phyloP scores from a whole-genome alignment of 2,113 vertebrate genomes.

The Gasterosteus nipponicus region DNA sequence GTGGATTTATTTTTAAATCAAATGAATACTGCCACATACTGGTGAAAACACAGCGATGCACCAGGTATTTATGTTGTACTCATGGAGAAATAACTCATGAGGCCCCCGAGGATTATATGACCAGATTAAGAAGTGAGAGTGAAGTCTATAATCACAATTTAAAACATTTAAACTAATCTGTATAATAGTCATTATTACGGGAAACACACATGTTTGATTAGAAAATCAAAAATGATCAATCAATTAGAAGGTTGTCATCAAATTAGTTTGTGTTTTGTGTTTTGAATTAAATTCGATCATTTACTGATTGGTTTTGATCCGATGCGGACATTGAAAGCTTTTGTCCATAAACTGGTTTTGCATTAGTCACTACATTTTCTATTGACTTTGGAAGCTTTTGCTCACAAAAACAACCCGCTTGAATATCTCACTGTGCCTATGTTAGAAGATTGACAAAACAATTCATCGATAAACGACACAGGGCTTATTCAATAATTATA shows the following conservation, averaged over 20 bases:
- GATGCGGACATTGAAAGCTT: neutral
- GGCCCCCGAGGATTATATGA: neutral
- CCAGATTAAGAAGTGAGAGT: neutral
- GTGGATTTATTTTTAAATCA: neutral
- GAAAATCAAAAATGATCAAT: neutral
- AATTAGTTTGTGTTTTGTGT: neutral
- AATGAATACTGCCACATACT: slow-evolving; percentile 32
- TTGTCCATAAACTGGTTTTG: neutral
- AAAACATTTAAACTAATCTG: neutral
- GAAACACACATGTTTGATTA: neutral
- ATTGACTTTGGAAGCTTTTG: neutral
- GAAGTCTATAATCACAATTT: neutral
- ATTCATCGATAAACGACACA: neutral
- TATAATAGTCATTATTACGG: neutral
- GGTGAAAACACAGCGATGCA: neutral
- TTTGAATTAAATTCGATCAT: neutral
- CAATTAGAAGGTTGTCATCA: neutral
- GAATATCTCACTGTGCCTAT: neutral
- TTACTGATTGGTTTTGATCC: neutral
- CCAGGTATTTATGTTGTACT: neutral
- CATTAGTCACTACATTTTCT: neutral
- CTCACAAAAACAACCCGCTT: neutral
- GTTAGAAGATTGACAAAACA: neutral
- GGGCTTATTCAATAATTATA: neutral
- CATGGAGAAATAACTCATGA: neutral